Conservation (phyloP, 2,888 invertebrate species). For the Sialis fuliginosa region DNA sequence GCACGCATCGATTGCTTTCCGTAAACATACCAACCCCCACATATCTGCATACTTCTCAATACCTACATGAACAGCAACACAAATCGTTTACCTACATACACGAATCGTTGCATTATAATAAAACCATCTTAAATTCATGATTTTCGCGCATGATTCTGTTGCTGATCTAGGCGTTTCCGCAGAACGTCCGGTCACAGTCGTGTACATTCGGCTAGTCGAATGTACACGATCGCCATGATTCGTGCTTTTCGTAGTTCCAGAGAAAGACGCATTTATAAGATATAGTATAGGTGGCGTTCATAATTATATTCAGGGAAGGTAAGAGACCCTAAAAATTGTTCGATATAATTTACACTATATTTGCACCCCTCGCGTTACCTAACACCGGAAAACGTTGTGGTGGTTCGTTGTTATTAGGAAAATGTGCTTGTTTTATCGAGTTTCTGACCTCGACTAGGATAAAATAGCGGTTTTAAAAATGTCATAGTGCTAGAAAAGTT, state of each 20-base stretch:
- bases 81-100: too few species aligned
- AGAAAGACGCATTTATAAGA: conserved; percentile 19
- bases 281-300: conserved; percentile 27
- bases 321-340: conserved; percentile 25
- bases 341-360: conserved; percentile 18
- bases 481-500: too few species aligned
- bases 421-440: too few species aligned
- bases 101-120: too few species aligned
- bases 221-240: conserved; percentile 20
- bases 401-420: too few species aligned
- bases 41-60: too few species aligned
- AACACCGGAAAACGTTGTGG: too few species aligned
- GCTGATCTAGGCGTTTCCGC: conserved; percentile 11
- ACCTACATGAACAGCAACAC: too few species aligned
- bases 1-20: neutral
- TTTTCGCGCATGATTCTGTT: conserved; percentile 4
- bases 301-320: conserved; percentile 26
- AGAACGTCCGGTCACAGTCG: conserved; percentile 20
- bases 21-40: neutral
- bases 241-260: conserved; percentile 26
- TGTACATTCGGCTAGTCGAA: conserved; percentile 15
- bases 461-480: too few species aligned
- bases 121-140: neutral
- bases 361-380: conserved; percentile 10
- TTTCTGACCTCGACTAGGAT: too few species aligned